A percentile compares a stretch with the other conserved stretches of the same genome.
Evolutionary conservation across 2,797 vertebrate genomes (phyloP).

Genomic region (Mormyrops boulengeri): DNA sequence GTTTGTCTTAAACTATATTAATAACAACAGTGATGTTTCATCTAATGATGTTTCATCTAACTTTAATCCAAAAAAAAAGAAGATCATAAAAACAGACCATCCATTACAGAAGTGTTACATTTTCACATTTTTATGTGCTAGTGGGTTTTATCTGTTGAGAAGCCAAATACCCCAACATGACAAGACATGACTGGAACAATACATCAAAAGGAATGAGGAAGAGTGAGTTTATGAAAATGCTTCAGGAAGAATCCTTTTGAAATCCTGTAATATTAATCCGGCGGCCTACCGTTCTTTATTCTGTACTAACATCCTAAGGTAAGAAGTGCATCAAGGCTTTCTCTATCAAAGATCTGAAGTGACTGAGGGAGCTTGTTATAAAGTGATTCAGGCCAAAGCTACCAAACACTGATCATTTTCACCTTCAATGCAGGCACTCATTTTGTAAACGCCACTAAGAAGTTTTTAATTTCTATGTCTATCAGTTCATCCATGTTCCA

Average conservation of each 20-base stretch:
- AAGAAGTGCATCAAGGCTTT: not conserved
- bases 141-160: not conserved
- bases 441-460: not conserved
- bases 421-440: not conserved
- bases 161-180: constrained; percentile 28
- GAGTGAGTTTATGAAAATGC: not conserved
- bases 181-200: constrained; percentile 21
- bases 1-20: not conserved
- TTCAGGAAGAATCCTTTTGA: not conserved
- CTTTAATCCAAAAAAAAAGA: not conserved
- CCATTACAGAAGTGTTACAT: not conserved
- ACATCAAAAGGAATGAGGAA: constrained; percentile 15
- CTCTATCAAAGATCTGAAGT: not conserved
- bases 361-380: not conserved
- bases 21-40: not conserved
- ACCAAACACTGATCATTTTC: not conserved
- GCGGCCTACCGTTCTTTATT: constrained; percentile 14
- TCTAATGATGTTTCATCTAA: not conserved
- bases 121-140: not conserved
- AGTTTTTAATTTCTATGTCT: not conserved
- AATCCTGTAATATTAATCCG: not conserved
- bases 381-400: not conserved
- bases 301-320: constrained; percentile 21
- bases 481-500: not conserved
- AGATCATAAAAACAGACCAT: not conserved